Evolutionary conservation across 2,888 invertebrate genomes (phyloP), one percentile per base, ranked within the genome.

Genomic region (Thyatira batis): DNA sequence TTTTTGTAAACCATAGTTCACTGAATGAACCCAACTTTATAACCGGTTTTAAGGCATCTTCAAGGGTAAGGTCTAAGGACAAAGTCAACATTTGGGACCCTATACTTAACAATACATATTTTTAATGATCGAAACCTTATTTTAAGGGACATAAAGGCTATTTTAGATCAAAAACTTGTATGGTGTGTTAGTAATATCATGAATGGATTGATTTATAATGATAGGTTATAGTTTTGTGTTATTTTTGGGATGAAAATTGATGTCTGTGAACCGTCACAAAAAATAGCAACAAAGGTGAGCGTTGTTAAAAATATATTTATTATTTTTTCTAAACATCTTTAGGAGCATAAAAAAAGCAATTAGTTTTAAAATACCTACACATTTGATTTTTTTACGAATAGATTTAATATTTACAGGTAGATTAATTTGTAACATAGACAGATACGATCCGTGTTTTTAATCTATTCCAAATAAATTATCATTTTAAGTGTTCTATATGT

Each of bases 21-120:
- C 59, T 61, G 70, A 71, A 71, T 70, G 68, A 62, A 63, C 54
- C 60, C 56, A 25, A 49, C 44, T n/a, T 17, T 5, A 6, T 49
- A 67, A 72, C 72, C 59, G 60, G 73, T 71, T 61, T 44, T 49
- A 45, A 64, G 61, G 71, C 67, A 72, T 71, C 50, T 50, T 55
- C 59, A 64, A 62, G 59, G 51, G 45, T 46, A 51, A 27, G 51
- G 23, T 58, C 49, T 64, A 69, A 68, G 58, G 67, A 66, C 39
- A 39, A 23, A 9, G 13, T 25, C 27, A 46, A 23, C n/a, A 10
- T 48, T 48, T 48, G 27, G 48, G 48, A 28, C 25, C 27, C 48
- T 48, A 27, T 28, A 28, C 17, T 1, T 3, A 27, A 27, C 28
- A 46, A 46, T 8, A 8, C 1, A 17, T 20, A 27, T 2, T 13